phyloP scores from a whole-genome alignment of 2,113 vertebrate genomes.

The Chlorocebus sabaeus region DNA sequence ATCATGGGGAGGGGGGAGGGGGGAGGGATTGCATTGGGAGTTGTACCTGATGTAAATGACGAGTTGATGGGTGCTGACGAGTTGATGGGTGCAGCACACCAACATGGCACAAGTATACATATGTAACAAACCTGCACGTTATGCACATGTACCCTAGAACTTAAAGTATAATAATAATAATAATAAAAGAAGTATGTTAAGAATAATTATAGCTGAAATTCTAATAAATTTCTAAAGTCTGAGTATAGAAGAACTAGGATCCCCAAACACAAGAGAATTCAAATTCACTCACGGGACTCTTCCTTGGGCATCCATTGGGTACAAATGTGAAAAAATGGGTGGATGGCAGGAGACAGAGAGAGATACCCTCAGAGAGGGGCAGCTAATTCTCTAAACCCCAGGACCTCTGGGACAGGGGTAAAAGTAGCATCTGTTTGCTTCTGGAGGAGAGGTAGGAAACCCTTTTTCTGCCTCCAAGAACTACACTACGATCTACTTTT shows the following conservation, averaged over 20 bases:
- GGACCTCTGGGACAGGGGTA: not conserved
- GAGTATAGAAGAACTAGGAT: not conserved
- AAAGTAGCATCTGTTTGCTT: not conserved
- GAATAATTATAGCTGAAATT: not conserved
- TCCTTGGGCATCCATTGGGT: not conserved
- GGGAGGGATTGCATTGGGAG: no score
- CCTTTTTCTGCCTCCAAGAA: not conserved
- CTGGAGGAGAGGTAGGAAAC: not conserved
- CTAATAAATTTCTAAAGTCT: not conserved
- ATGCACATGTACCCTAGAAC: no score
- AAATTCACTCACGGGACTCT: not conserved
- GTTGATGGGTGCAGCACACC: no score
- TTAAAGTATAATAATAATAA: no score
- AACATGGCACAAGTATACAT: no score
- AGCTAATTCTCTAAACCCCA: not conserved
- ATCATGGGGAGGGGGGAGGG: no score
- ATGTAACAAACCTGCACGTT: no score
- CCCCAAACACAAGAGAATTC: not conserved
- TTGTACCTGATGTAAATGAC: no score
- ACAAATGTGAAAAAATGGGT: not conserved
- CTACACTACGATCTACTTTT: not conserved
- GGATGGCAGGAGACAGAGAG: not conserved
- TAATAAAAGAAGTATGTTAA: not conserved
- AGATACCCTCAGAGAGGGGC: not conserved
- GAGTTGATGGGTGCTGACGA: no score